A percentile compares a stretch with the other conserved stretches of the same genome.
Conservation (phyloP, 1,140 invertebrate species). For the Oryctes rhinoceros region DNA sequence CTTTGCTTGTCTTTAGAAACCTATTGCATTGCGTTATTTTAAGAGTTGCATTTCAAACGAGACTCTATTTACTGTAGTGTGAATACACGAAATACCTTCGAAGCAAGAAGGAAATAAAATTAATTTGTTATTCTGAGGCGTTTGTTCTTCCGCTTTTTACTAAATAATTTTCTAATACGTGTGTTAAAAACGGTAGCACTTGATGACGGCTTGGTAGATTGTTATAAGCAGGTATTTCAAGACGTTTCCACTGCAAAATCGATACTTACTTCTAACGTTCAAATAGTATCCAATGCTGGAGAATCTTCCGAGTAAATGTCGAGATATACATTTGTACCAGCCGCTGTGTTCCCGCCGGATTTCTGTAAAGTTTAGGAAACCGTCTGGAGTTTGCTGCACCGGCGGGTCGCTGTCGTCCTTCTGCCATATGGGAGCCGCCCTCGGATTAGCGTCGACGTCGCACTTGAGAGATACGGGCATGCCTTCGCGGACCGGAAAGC, state of each 20-base stretch:
- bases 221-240: not conserved
- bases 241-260: not conserved
- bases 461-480: slow-evolving; percentile 87
- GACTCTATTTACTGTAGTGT: too few species aligned
- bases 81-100: too few species aligned
- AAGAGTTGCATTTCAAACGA: too few species aligned
- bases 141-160: too few species aligned
- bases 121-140: too few species aligned
- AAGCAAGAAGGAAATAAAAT: too few species aligned
- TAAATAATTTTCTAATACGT: too few species aligned
- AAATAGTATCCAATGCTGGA: slow-evolving; percentile 90
- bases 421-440: slow-evolving; percentile 85
- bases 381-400: slow-evolving; percentile 75
- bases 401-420: slow-evolving; percentile 70
- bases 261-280: slow-evolving; percentile 82
- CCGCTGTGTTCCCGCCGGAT: slow-evolving; percentile 80
- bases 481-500: slow-evolving; percentile 83
- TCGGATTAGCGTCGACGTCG: slow-evolving; percentile 90
- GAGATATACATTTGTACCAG: slow-evolving; percentile 89
- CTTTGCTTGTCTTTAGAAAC: too few species aligned
- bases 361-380: slow-evolving; percentile 83
- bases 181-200: too few species aligned
- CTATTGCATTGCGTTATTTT: too few species aligned
- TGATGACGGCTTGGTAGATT: too few species aligned
- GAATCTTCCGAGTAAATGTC: slow-evolving; percentile 82